A percentile compares a stretch with the other conserved stretches of the same genome.
These are phyloP conservation scores for Harpalus rubripes DNA, from an alignment of 2,888 invertebrate species.

Conservation along the genomic window DNA sequence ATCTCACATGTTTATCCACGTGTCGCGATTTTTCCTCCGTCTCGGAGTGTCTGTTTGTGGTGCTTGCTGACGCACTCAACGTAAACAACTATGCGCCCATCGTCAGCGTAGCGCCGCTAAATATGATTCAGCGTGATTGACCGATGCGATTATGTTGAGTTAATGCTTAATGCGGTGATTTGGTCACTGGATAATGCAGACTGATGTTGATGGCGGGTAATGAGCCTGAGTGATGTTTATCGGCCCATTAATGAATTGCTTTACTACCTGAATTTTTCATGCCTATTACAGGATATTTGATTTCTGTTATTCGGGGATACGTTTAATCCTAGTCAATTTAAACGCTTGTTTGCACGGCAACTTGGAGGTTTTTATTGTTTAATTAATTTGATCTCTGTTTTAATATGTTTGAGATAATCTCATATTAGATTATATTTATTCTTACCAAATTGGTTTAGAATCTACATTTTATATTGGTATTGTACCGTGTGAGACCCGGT, in stretches of 20 bases:
- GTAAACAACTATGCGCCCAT: constrained; percentile 22
- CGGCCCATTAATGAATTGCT: constrained; percentile 27
- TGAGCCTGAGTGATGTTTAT: constrained; percentile 42
- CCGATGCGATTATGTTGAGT: constrained; percentile 37
- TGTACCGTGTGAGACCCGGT: too few relatives aligned
- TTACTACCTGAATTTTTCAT: constrained; percentile 40
- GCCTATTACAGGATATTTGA: neutral
- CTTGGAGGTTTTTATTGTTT: too few relatives aligned
- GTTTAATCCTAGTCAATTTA: neutral
- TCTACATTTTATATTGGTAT: too few relatives aligned
- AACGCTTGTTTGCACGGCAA: neutral
- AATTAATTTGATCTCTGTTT: too few relatives aligned
- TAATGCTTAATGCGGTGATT: constrained; percentile 52
- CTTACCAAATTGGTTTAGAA: too few relatives aligned
- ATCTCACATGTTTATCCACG: constrained; percentile 34
- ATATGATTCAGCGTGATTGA: constrained; percentile 58
- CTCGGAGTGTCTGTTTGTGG: constrained; percentile 3
- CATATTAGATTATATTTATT: too few relatives aligned
- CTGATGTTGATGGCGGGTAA: constrained; percentile 41
- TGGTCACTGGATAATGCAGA: constrained; percentile 53
- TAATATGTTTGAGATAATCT: too few relatives aligned
- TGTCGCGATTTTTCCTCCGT: constrained; percentile 24
- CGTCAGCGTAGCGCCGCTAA: constrained; percentile 39
- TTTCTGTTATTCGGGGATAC: neutral
- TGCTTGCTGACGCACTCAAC: constrained; percentile 11